Evolutionary conservation across 2,797 vertebrate genomes (phyloP), one percentile per base, ranked within the genome.

Genomic region (Phataginus tricuspis): DNA sequence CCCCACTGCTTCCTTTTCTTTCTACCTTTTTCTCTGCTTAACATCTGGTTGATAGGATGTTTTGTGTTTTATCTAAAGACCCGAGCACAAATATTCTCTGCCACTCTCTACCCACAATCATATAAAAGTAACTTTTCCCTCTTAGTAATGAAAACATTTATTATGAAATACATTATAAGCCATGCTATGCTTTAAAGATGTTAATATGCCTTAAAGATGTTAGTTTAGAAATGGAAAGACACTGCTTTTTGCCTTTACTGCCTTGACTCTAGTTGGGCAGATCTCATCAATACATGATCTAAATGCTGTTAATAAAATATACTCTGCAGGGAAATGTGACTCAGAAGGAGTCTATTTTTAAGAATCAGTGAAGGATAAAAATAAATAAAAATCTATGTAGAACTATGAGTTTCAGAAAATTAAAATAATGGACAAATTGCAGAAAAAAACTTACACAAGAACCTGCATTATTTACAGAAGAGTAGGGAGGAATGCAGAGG

Each of bases 221-320:
- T 45, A 57, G 19, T 63, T 91, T 55, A 92, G 72, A 95, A 86
- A 15, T 80, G 49, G 27, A 86, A 25, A 71, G 53, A 68, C 16
- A 86, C 37, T 85, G 51, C 55, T 69, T 85, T 91, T 96, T 71
- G 31, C 14, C 53, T 85, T 84, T 55, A 74, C 31, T 92, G 86
- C 15, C 63, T 91, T 82, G 66, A 78, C 2, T 72, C n/a, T 72
- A 78, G 64, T 29, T 66, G 37, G 31, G 31, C 16, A 80, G 31
- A 45, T 74, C 59, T 89, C 89, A 64, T 86, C 45, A 82, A 86
- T 37, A 87, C 59, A 53, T 79, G 18, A 96, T 68, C 27, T 63
- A 80, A 80, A 95, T 27, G 18, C n/a, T 93, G 66, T 64, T 94
- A 89, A 92, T 39, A 64, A 37, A 94, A 82, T 69, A 95, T 75